Percentiles rank a stretch among this genome's conserved stretches.
Conservation (phyloP, 2,113 vertebrate species). For the Silurus glanis region DNA sequence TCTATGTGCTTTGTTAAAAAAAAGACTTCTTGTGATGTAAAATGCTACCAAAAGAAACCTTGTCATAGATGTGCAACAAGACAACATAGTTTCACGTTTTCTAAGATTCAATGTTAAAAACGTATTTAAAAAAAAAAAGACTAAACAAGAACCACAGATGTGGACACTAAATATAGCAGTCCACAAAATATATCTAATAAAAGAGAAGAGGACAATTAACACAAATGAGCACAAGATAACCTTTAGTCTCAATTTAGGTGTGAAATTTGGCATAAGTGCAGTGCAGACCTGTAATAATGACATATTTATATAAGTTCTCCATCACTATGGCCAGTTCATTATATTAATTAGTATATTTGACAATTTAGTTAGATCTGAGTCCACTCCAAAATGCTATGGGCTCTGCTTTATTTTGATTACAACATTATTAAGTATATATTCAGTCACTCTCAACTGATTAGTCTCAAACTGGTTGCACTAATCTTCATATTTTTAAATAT, state of each 20-base stretch:
- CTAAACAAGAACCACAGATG: neutral
- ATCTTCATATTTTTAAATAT: neutral
- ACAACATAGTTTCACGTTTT: neutral
- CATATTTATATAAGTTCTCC: neutral
- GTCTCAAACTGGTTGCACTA: neutral
- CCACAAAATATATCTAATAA: slow-evolving; percentile 6
- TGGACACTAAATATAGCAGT: neutral
- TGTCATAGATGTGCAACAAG: too few relatives aligned
- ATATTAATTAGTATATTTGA: neutral
- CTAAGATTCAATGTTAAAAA: neutral
- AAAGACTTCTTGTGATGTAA: neutral
- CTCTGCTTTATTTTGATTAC: neutral
- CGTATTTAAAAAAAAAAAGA: neutral
- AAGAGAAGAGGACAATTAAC: neutral
- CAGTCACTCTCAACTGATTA: neutral
- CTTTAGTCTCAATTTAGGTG: neutral
- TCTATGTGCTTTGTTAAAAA: neutral
- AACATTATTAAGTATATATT: neutral
- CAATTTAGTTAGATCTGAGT: neutral
- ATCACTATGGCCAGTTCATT: neutral
- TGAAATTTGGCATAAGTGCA: neutral
- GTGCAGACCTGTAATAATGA: neutral
- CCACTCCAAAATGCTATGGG: neutral
- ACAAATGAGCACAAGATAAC: neutral
- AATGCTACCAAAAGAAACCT: neutral